A percentile compares a stretch with the other conserved stretches of the same genome.
phyloP scores from a whole-genome alignment of 1,140 invertebrate genomes.

The Anoplophora glabripennis region DNA sequence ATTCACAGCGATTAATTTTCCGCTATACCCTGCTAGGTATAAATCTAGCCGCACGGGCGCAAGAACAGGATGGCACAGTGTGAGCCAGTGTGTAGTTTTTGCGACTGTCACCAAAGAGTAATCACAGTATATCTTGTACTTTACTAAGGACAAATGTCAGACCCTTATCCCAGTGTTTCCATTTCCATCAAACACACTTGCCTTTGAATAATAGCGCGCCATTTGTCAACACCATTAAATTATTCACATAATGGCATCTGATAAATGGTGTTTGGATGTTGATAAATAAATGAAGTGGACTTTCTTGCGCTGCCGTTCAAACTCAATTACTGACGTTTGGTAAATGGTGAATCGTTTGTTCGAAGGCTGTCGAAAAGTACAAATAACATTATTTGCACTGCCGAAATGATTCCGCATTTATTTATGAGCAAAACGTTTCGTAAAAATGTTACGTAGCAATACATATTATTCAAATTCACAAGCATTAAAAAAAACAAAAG shows the following conservation, averaged over 20 bases:
- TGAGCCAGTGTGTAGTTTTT: neutral
- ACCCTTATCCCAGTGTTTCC: constrained; percentile 3
- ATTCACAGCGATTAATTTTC: no score
- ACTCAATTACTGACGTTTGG: constrained; percentile 5
- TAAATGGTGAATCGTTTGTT: no score
- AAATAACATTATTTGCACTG: no score
- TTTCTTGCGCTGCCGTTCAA: constrained; percentile 4
- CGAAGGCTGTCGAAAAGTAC: no score
- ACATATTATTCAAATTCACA: no score
- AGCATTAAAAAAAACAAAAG: no score
- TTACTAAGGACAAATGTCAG: constrained; percentile 3
- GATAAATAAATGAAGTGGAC: constrained; percentile 8
- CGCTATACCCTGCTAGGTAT: no score
- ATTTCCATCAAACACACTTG: constrained; percentile 10
- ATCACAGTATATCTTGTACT: constrained; percentile 6
- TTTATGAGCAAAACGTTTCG: no score
- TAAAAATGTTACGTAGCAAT: no score
- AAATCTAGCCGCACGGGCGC: no score
- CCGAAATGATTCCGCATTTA: no score
- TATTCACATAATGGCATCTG: constrained; percentile 8
- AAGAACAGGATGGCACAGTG: neutral
- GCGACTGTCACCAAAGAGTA: constrained; percentile 3
- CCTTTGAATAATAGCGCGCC: constrained; percentile 12
- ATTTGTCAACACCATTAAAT: constrained; percentile 12
- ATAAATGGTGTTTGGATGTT: constrained; percentile 7